Conservation (phyloP, 2,888 invertebrate genomes). For the Andrena marginata region DNA sequence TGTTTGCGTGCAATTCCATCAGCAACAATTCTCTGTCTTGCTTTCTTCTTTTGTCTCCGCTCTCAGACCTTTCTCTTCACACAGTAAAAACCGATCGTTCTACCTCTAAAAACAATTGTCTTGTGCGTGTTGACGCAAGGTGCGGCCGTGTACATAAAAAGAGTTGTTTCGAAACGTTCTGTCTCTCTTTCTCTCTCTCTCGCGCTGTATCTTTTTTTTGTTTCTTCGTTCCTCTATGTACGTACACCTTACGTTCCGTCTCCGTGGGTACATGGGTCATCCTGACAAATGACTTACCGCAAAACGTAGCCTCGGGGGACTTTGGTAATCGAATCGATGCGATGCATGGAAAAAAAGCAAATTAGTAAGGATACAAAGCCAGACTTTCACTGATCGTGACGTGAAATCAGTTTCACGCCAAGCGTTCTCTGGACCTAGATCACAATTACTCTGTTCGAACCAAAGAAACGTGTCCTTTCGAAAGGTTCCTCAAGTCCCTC, state of each 20-base stretch:
- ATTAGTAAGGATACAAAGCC: not conserved
- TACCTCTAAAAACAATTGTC: conserved; percentile 45
- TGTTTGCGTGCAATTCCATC: conserved; percentile 52
- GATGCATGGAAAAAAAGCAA: not conserved
- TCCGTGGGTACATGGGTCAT: conserved; percentile 58
- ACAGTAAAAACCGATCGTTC: conserved; percentile 48
- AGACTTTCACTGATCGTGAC: conserved; percentile 9
- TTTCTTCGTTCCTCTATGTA: conserved; percentile 11
- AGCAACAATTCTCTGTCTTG: conserved; percentile 44
- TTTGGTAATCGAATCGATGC: conserved; percentile 43
- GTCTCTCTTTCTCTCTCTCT: conserved; percentile 16
- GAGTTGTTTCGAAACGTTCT: conserved; percentile 52
- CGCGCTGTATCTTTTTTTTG: conserved; percentile 6
- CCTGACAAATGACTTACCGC: conserved; percentile 41
- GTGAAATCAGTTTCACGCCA: conserved; percentile 6
- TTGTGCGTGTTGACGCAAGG: conserved; percentile 82
- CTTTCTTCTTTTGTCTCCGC: conserved; percentile 53
- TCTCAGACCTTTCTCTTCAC: conserved; percentile 60
- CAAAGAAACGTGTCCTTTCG: not conserved
- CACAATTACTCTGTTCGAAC: not conserved
- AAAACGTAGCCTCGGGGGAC: conserved; percentile 51
- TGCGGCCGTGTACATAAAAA: conserved; percentile 80
- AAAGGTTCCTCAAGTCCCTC: conserved; percentile 58
- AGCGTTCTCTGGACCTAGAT: not conserved
- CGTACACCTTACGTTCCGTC: conserved; percentile 15